A percentile compares a stretch with the other conserved stretches of the same genome.
Evolutionary conservation across 2,888 invertebrate species (phyloP).

Genomic region (Tetanocera ferruginea): DNA sequence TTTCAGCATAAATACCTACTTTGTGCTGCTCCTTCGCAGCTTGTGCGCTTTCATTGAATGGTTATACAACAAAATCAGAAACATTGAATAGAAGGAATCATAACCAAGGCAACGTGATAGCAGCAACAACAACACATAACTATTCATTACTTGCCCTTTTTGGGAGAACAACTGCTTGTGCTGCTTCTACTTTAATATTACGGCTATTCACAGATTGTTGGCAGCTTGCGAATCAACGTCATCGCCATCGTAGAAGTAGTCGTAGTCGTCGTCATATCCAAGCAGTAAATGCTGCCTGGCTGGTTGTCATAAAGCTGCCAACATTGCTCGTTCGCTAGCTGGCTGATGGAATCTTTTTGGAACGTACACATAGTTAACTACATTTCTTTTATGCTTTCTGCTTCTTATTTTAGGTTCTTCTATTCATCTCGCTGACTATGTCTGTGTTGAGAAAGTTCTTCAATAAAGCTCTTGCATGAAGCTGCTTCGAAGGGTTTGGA

Average conservation of each 20-base stretch:
- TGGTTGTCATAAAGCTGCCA: too few relatives aligned
- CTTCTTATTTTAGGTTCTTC: conserved; percentile 3
- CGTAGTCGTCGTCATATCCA: background rate
- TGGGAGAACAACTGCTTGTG: background rate
- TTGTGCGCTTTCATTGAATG: conserved; percentile 2
- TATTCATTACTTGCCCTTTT: conserved; percentile 8
- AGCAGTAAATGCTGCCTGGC: background rate
- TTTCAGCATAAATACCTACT: conserved; percentile 18
- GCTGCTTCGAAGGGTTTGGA: too few relatives aligned
- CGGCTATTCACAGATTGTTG: conserved; percentile 26
- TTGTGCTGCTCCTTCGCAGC: background rate
- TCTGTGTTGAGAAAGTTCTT: background rate
- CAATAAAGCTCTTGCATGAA: too few relatives aligned
- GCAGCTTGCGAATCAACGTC: conserved; percentile 10
- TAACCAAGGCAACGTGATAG: background rate
- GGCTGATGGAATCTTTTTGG: background rate
- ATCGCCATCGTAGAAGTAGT: too few relatives aligned
- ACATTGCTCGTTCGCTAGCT: background rate
- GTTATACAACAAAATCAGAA: background rate
- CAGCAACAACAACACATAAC: conserved; percentile 1
- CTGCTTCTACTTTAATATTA: conserved; percentile 13
- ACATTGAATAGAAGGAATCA: background rate
- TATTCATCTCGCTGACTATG: background rate
- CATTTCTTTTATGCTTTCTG: background rate
- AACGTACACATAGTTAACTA: too few relatives aligned